Base-by-base conservation (phyloP, 2,888 invertebrate species). In the Noctua fimbriata region DNA sequence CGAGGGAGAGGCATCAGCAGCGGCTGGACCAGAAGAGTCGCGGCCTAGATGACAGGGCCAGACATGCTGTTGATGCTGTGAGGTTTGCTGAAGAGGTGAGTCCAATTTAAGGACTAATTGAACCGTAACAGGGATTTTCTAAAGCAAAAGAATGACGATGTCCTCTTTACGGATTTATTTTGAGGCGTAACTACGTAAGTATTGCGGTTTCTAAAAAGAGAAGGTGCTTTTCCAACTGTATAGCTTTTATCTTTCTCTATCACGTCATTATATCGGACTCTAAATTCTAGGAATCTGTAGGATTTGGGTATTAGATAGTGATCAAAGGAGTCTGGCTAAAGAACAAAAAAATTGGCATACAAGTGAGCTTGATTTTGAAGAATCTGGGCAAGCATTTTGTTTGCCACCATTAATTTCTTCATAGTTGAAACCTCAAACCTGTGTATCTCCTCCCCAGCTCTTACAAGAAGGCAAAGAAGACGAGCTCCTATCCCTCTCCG, bases 401-500 rank as follows among this genome's bases (percentile, higher is more conserved):
- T 67, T 44, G n/a, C n/a, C n/a, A 67, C 63, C 3, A 32, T 32
- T 28, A 16, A 14, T 41, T 66, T 44, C 10, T 44, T 67, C 44
- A 66, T n/a, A 1, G 2, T 24, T 10, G 47, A 21, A 7, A 69
- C 28, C 7, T 69, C 7, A 32, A 55, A 60, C 18, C 47, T n/a
- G 0, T 21, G 14, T 28, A 6, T 36, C 44, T 21, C 2, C 0
- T 49, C 49, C 21, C 0, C 95, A 97, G 93, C 95, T 98, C 7
- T 94, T 98, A 32, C 94, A 97, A 0, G 97, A 97, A 89, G 98
- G 98, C 0, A 97, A 97, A 1, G 98, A 98, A 88, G 97, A 98
- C 32, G 98, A 98, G 94, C 97, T 98, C 52, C 95, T 98, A 1
- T 97, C 97, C 28, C 97, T 98, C 77, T 97, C 98, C 76, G 97